Conservation (phyloP, 2,113 vertebrate species). For the Thunnus maccoyii region DNA sequence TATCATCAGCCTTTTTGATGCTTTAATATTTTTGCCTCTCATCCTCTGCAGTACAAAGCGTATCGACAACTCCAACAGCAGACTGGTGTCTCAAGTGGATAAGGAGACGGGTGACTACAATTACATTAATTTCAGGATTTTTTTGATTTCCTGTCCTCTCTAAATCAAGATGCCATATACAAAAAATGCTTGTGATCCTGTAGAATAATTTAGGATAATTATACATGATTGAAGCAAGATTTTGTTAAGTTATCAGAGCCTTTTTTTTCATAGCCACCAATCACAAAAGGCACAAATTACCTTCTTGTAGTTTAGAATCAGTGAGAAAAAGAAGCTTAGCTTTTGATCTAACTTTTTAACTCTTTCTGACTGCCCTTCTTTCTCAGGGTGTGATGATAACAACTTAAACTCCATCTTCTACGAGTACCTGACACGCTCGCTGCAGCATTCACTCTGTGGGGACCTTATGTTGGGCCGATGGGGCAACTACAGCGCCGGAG, state of each 20-base stretch:
- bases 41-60: conserved; percentile 90
- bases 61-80: conserved; percentile 96
- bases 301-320: background rate
- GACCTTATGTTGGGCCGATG: conserved; percentile 96
- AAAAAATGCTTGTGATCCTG: too few relatives aligned
- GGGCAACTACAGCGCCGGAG: conserved; percentile 96
- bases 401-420: conserved; percentile 99
- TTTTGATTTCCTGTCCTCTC: background rate
- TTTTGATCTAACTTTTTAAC: background rate
- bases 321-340: background rate
- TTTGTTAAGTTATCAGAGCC: too few relatives aligned
- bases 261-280: too few relatives aligned
- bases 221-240: too few relatives aligned
- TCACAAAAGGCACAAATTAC: too few relatives aligned
- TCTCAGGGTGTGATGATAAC: conserved; percentile 93
- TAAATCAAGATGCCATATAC: background rate
- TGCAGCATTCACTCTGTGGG: conserved; percentile 96
- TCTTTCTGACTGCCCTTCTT: background rate
- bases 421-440: conserved; percentile 95
- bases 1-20: background rate
- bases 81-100: conserved; percentile 95
- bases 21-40: conserved; percentile 16
- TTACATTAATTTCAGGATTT: background rate
- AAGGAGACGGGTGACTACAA: conserved; percentile 91
- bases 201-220: too few relatives aligned